Conservation (phyloP, 1,140 invertebrate species). For the Atta texana region DNA sequence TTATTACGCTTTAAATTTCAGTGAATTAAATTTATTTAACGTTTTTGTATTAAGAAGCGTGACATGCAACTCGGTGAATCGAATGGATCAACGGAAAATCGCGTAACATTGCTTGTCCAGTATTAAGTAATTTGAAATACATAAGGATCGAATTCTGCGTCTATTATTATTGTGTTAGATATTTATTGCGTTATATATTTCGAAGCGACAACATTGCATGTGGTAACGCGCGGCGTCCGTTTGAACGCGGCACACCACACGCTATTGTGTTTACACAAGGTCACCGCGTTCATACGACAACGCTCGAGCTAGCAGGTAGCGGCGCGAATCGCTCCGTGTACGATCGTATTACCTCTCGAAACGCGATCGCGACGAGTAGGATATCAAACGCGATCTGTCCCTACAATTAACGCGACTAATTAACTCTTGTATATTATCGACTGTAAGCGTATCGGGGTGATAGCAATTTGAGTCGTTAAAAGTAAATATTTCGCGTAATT, state of each 20-base stretch:
- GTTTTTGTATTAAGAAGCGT: background rate
- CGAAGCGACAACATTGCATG: background rate
- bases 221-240: background rate
- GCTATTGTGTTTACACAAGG: constrained; percentile 14
- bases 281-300: background rate
- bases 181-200: background rate
- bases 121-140: constrained; percentile 11
- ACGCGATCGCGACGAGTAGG: constrained; percentile 22
- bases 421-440: background rate
- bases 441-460: background rate
- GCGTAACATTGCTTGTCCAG: background rate
- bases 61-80: no score
- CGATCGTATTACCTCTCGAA: constrained; percentile 16
- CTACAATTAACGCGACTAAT: constrained; percentile 5
- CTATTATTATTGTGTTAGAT: background rate
- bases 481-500: background rate
- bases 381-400: constrained; percentile 1
- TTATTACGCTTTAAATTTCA: background rate
- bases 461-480: no score
- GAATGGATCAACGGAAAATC: background rate
- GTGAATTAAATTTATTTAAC: background rate
- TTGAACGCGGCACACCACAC: background rate
- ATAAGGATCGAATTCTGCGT: background rate
- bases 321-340: background rate
- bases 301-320: constrained; percentile 3